Evolutionary conservation across 2,888 invertebrate species (phyloP), one percentile per base, ranked within the genome.

Genomic region (Bellardia pandia): DNA sequence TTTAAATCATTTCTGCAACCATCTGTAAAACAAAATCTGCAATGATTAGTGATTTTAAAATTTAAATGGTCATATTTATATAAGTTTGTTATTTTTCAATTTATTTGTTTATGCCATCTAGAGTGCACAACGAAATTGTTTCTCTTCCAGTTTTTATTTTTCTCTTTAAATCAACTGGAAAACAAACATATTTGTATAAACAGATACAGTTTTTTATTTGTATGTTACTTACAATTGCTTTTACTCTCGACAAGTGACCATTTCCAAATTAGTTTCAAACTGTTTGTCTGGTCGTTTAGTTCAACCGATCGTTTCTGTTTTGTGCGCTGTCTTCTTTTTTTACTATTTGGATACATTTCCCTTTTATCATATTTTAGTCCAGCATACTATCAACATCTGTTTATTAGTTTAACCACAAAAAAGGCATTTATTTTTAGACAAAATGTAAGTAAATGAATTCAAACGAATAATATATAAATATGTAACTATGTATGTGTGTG

Each of bases 241-340:
- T 45, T 66, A 33, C 81, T 85, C 78, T 82, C 53, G 37, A n/a
- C 75, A 78, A 78, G 51, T 85, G 75, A 75, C 74, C 87, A 82
- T 58, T 84, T 82, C 75, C 78, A 87, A 85, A 71, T 87, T 71
- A 87, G 87, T 87, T 87, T 74, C 48, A 30, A 82, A n/a, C 53
- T 30, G 74, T 58, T 75, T 64, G 81, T 79, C 75, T 64, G 69
- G 48, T 78, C 78, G 80, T 75, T 71, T 53, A 71, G 78, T 78
- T 87, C 74, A 58, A 60, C 58, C 13, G 30, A 58, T 86, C 68
- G 66, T 16, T 56, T 30, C 48, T 30, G 14, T 78, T 48, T 82
- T 76, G 14, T 66, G 68, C 68, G 60, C 53, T 11, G 8, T 33
- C 14, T 23, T 23, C 40, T 42, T 56, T n/a, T 82, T 83, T n/a